These are phyloP conservation scores for Anoplopoma fimbria DNA, from an alignment of 2,113 vertebrate genomes.

Conservation along the genomic window DNA sequence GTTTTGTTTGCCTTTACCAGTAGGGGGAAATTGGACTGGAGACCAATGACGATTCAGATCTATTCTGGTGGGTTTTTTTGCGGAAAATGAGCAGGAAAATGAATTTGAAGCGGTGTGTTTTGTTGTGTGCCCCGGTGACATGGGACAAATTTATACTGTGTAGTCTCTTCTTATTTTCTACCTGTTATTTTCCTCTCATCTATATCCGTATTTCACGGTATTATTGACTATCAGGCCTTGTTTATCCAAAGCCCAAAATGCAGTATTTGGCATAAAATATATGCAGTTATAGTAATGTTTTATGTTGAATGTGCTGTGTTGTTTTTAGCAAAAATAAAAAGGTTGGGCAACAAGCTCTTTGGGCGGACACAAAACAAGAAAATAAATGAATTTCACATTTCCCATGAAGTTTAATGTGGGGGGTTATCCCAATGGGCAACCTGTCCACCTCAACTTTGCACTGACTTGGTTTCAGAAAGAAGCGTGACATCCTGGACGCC, in stretches of 20 bases:
- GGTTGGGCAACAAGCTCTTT: background rate
- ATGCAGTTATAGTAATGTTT: background rate
- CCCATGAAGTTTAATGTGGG: background rate
- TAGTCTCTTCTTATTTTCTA: background rate
- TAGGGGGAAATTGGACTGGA: constrained; percentile 46
- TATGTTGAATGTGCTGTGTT: background rate
- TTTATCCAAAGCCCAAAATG: background rate
- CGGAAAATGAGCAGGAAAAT: constrained; percentile 40
- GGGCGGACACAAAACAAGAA: background rate
- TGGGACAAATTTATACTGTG: constrained; percentile 6
- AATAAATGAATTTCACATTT: background rate
- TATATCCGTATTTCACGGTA: background rate
- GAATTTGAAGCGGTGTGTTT: constrained; percentile 32
- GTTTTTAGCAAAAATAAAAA: background rate
- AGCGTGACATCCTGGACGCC: background rate
- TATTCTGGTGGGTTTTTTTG: constrained; percentile 41
- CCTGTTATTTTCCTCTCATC: background rate
- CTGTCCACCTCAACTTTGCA: too few relatives aligned
- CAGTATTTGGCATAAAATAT: background rate
- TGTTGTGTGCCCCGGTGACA: constrained; percentile 20
- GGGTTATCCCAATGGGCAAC: background rate
- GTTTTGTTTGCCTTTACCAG: constrained; percentile 63
- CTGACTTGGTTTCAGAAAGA: too few relatives aligned
- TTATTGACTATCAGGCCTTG: background rate
- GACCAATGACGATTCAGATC: constrained; percentile 31